Percentiles rank a stretch among this genome's conserved stretches.
Conservation (phyloP, 35 echinoderm and acorn worm genomes). For the Heliocidaris tuberculata region DNA sequence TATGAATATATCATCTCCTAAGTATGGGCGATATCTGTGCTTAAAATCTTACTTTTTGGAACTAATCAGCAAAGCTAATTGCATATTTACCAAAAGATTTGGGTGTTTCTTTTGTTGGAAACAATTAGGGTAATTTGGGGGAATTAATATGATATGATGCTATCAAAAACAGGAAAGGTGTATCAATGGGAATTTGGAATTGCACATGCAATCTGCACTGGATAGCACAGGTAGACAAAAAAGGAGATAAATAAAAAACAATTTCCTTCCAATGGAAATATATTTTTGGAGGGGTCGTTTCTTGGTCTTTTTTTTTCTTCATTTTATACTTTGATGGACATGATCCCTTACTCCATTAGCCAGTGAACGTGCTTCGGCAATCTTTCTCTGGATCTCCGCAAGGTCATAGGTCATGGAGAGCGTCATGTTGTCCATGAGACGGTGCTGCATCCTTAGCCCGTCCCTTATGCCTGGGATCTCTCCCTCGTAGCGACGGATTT, state of each 20-base stretch:
- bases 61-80: no score
- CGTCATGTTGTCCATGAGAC: constrained; percentile 61
- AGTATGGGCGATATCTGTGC: no score
- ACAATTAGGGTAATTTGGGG: no score
- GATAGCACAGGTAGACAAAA: not conserved
- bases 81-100: no score
- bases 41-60: no score
- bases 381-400: constrained; percentile 71
- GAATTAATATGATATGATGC: no score
- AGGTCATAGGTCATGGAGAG: constrained; percentile 57
- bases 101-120: no score
- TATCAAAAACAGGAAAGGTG: no score
- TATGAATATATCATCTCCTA: no score
- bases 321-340: constrained; percentile 1
- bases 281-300: not conserved
- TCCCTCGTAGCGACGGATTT: constrained; percentile 28
- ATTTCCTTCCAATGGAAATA: not conserved
- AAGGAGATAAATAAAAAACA: not conserved
- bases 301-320: not conserved
- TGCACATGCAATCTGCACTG: not conserved
- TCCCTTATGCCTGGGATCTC: constrained; percentile 61
- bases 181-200: not conserved
- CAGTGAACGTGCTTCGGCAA: constrained; percentile 71
- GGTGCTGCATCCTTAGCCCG: constrained; percentile 51
- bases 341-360: constrained; percentile 77